These are phyloP conservation scores for Thinocorus orbignyianus DNA, from an alignment of 2,113 vertebrate species.

Conservation along the genomic window DNA sequence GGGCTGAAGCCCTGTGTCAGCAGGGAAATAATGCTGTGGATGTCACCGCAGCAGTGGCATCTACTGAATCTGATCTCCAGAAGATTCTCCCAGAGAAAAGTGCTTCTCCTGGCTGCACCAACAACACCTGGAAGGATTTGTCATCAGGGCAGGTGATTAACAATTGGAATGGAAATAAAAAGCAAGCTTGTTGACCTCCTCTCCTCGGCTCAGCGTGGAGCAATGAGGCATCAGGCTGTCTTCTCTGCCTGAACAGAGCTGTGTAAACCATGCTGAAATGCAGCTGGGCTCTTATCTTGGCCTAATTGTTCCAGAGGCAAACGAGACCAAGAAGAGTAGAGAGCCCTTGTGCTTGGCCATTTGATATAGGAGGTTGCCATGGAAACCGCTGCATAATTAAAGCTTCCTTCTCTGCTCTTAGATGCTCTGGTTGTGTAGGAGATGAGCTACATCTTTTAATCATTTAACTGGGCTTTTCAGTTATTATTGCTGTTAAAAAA, in stretches of 20 bases:
- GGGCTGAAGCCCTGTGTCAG: not conserved
- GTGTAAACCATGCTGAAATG: not conserved
- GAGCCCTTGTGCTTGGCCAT: not conserved
- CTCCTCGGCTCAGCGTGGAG: not conserved
- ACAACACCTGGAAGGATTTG: not conserved
- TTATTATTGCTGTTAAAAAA: not conserved
- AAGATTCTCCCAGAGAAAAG: not conserved
- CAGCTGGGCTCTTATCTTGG: not conserved
- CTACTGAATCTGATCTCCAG: not conserved
- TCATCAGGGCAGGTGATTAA: not conserved
- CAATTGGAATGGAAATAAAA: not conserved
- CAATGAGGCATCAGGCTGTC: not conserved
- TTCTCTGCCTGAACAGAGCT: not conserved
- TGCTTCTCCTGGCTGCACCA: not conserved
- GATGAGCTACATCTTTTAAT: not conserved
- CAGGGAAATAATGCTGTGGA: not conserved
- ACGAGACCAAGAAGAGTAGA: not conserved
- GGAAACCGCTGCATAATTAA: not conserved
- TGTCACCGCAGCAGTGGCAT: not conserved
- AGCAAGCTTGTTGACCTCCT: not conserved
- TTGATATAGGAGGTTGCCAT: slow-evolving; percentile 11
- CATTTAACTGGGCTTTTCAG: not conserved
- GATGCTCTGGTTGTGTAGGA: not conserved
- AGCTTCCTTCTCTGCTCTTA: not conserved
- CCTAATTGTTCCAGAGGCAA: not conserved